Evolutionary conservation across 2,113 vertebrate species (phyloP), one percentile per base, ranked within the genome.

Genomic region (Pholis gunnellus): DNA sequence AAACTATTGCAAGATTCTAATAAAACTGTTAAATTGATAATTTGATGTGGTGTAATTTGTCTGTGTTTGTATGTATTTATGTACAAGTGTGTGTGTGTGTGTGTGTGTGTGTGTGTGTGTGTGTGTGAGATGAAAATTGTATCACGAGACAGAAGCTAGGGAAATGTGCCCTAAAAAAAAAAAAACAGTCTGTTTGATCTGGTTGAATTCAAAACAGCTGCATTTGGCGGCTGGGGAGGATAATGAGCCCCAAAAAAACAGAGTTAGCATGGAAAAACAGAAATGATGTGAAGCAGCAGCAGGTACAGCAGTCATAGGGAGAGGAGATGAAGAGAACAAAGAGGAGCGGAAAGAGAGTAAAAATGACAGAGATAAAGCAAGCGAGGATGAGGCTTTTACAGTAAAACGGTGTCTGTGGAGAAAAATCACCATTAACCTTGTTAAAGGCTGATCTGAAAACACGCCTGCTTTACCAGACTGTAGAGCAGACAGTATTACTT

Each of bases 1-100:
- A 85, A 95, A 94, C 89, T 91, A 94, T 93, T 90, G 91, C 91
- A 93, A 93, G 91, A 95, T 95, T 95, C 92, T 90, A 96, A 95
- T 95, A 95, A 95, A 95, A 91, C 81, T 73, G 82, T 90, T 91
- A 92, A 89, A 95, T 42, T 75, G 67, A 87, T 83, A 29, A 77
- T 66, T 50, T 61, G 56, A 64, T 48, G 72, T 67, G 59, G 57
- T 77, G 36, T 75, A 42, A 72, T 64, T 50, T 22, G 10, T 85
- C 9, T 36, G 34, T 79, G 29, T 64, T 29, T 79, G 29, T 64
- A 1, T 69, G 63, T 25, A 27, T 81, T 18, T 64, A 9, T 78
- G 38, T 67, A 14, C 13, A 9, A 10, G 40, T 42, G 40, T 34
- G 27, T 83, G 25, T 63, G 17, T 78, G 44, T 66, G 1, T 65